Percentiles rank a stretch among this genome's conserved stretches.
These are phyloP conservation scores for Scrobipalpa costella DNA, from an alignment of 2,888 invertebrate species.

Conservation along the genomic window DNA sequence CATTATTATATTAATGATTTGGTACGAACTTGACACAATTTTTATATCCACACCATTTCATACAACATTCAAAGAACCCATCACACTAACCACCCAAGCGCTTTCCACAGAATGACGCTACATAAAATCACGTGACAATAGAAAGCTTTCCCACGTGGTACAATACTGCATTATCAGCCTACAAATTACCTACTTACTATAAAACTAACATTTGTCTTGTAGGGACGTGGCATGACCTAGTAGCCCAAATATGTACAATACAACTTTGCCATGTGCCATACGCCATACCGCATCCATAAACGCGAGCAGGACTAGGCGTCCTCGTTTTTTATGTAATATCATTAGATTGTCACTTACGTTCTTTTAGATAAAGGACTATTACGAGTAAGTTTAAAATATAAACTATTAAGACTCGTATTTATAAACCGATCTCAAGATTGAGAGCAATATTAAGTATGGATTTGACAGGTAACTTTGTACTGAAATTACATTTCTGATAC, in stretches of 20 bases:
- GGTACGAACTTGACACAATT: not conserved
- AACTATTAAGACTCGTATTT: too few species aligned
- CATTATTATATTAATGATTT: not conserved
- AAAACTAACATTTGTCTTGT: slow-evolving; percentile 32
- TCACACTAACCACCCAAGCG: not conserved
- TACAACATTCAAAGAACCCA: not conserved
- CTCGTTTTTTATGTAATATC: not conserved
- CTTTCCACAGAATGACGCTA: not conserved
- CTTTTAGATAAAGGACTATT: not conserved
- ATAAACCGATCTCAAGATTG: too few species aligned
- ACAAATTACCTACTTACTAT: slow-evolving; percentile 6
- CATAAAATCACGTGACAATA: not conserved
- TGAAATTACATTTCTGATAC: too few species aligned
- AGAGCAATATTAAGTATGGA: too few species aligned
- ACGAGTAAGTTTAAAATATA: too few species aligned
- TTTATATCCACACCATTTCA: not conserved
- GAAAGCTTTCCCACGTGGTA: slow-evolving; percentile 11
- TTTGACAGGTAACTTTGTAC: too few species aligned
- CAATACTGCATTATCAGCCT: not conserved
- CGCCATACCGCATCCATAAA: not conserved
- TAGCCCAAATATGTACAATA: slow-evolving; percentile 35
- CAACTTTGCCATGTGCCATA: slow-evolving; percentile 8
- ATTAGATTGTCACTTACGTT: not conserved
- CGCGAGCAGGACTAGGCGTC: not conserved
- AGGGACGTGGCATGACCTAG: slow-evolving; percentile 35